These are phyloP conservation scores for Prietella phreatophila DNA, from an alignment of 2,113 vertebrate species.

Conservation along the genomic window DNA sequence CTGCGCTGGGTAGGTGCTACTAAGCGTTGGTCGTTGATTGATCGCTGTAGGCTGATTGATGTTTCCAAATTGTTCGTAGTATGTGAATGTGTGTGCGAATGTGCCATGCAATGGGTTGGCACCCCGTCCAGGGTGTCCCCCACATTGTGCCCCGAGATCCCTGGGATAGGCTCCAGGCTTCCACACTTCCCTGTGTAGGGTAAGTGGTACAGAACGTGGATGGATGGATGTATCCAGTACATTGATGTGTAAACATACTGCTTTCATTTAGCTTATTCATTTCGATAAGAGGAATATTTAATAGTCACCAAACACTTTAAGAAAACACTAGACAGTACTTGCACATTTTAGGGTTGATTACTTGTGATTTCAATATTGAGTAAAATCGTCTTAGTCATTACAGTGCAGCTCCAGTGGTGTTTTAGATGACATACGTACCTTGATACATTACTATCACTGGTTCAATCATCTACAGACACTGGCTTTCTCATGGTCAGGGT, in stretches of 20 bases:
- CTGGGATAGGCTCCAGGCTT: too few relatives aligned
- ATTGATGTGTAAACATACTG: neutral
- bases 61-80: too few relatives aligned
- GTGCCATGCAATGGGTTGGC: too few relatives aligned
- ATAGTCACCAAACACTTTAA: neutral
- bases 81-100: too few relatives aligned
- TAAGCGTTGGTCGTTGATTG: too few relatives aligned
- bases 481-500: neutral
- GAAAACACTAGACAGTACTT: neutral
- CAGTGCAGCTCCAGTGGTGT: neutral
- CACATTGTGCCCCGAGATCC: too few relatives aligned
- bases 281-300: neutral
- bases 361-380: neutral
- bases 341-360: neutral
- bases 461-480: neutral
- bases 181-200: too few relatives aligned
- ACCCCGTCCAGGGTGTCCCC: too few relatives aligned
- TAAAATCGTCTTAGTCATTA: neutral
- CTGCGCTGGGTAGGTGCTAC: too few relatives aligned
- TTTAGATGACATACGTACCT: neutral
- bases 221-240: neutral
- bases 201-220: too few relatives aligned
- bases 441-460: neutral
- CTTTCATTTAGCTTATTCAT: neutral
- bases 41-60: too few relatives aligned